Evolutionary conservation across 2,888 invertebrate genomes (phyloP), one percentile per base, ranked within the genome.

Genomic region (Lycophotia porphyrea): DNA sequence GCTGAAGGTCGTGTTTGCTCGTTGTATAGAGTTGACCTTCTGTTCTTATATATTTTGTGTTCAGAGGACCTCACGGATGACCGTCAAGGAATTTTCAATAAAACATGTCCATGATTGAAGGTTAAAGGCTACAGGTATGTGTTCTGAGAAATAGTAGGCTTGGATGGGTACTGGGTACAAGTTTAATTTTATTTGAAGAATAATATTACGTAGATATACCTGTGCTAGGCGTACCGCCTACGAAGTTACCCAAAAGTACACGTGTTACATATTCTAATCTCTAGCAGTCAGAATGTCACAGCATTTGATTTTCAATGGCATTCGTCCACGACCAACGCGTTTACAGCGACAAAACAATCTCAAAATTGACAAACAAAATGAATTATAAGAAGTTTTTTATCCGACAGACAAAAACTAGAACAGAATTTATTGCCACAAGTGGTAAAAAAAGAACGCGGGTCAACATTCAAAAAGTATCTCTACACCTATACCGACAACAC

Each of bases 21-120:
- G 1, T 55, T 69, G n/a, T 31, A 7, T 27, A 11, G 0, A 52
- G 3, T 13, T 2, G 13, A 34, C 21, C 68, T 76, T 77, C 77
- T 77, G 60, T 15, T 0, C 18, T 0, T 0, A 11, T 34, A 2
- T 27, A 1, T n/a, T 34, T 15, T 31, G 5, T 49, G 27, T 9
- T 7, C 11, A 71, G 27, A 71, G 27, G 27, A 47, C 36, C 47
- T 65, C 18, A 61, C 68, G 65, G 74, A 39, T 61, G 65, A 36
- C 55, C 13, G 63, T 24, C 66, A 81, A 55, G 84, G 83, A 81
- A 83, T 83, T 81, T 83, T 69, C 78, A 83, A 83, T 83, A 83
- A 84, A 84, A 81, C 81, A 66, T 61, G 65, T 21, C 66, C 34
- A 69, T 72, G 71, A 84, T 84, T 84, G 74, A 69, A 64, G 84